Conservation (phyloP, 1,140 invertebrate genomes). For the Akabosia matsudoensis region DNA sequence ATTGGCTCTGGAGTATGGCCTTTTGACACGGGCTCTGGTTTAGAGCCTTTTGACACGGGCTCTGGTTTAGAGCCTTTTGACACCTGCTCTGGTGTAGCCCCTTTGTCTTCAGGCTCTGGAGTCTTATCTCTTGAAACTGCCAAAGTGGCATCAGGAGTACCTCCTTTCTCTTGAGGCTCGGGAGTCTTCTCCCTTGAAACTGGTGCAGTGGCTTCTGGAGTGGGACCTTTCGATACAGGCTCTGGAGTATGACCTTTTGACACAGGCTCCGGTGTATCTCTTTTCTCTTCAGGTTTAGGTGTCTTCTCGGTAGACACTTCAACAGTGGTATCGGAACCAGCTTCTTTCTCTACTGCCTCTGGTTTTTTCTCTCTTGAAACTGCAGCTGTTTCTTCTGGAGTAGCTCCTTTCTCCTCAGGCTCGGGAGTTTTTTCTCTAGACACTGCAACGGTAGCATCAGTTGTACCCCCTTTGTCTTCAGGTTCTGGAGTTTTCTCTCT, state of each 20-base stretch:
- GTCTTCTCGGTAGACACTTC: constrained; percentile 5
- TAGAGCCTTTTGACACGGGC: background rate
- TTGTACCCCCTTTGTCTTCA: background rate
- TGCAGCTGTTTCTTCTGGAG: constrained; percentile 1
- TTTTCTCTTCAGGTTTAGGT: constrained; percentile 26
- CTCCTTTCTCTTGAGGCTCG: no score
- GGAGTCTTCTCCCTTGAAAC: background rate
- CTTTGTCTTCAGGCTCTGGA: background rate
- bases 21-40: background rate
- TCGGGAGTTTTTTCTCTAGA: constrained; percentile 14
- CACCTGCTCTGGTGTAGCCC: background rate
- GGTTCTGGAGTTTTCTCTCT: constrained; percentile 6
- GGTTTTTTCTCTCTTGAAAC: constrained; percentile 4
- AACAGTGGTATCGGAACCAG: background rate
- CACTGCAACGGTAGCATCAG: background rate
- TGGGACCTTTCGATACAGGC: no score
- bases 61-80: background rate
- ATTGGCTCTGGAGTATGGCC: background rate
- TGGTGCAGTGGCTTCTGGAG: background rate
- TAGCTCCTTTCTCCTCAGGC: background rate
- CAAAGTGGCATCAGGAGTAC: background rate
- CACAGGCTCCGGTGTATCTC: background rate
- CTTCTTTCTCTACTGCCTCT: background rate
- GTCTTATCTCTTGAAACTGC: constrained; percentile 4
- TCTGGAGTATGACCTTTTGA: background rate